Evolutionary conservation across 92 coral and sea anemone genomes (phyloP).

Genomic region (Porites rus): DNA sequence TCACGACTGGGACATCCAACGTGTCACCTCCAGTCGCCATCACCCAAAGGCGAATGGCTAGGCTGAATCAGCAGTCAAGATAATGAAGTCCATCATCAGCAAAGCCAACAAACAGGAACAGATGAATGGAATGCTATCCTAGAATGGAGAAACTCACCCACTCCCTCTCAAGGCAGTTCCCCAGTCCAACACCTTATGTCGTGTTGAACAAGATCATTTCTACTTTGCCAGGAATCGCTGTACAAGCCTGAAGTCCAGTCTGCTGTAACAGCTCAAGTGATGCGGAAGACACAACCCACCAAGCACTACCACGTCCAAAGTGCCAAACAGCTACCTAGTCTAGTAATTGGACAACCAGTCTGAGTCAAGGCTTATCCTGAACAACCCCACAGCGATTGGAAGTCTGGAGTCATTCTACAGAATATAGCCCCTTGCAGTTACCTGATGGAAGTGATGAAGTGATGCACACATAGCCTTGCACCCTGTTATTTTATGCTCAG

Average conservation of each 20-base stretch:
- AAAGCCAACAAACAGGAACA: too few species aligned
- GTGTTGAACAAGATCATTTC: not conserved
- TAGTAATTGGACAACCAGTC: constrained; percentile 16
- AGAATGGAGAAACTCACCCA: constrained; percentile 47
- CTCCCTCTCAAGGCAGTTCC: constrained; percentile 24
- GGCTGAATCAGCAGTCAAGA: too few species aligned
- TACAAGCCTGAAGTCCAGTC: too few species aligned
- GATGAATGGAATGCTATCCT: constrained; percentile 18
- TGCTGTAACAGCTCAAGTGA: too few species aligned
- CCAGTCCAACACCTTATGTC: constrained; percentile 58
- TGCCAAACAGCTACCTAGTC: constrained; percentile 50
- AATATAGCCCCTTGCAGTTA: too few species aligned
- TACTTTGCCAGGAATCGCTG: too few species aligned
- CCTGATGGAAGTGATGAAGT: too few species aligned
- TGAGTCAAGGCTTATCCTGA: constrained; percentile 18
- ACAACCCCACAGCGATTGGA: not conserved
- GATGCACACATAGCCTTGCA: too few species aligned
- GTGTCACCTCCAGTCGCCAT: constrained; percentile 54
- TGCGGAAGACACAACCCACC: too few species aligned
- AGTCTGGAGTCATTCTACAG: constrained; percentile 42
- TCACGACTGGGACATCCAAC: constrained; percentile 36
- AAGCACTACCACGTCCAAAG: constrained; percentile 51
- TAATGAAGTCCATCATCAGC: too few species aligned
- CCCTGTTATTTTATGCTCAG: too few species aligned
- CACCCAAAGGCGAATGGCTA: constrained; percentile 31